Evolutionary conservation across 30 jellyfish, hydroid and myxozoan genomes (phyloP).

Genomic region (Hydra vulgaris): DNA sequence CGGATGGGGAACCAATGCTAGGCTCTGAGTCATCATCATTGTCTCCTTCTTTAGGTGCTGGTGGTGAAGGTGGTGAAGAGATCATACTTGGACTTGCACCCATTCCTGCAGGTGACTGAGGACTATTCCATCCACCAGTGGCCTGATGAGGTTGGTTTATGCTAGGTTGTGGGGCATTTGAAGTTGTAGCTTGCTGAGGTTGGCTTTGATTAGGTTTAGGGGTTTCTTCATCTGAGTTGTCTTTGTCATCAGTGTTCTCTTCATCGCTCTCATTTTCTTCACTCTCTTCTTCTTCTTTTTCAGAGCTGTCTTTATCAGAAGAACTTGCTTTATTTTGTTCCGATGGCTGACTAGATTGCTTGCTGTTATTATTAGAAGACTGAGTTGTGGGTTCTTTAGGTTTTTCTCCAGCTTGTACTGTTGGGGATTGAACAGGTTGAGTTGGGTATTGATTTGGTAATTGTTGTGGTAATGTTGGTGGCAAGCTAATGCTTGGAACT

Average conservation of each 20-base stretch:
- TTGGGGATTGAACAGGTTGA: background rate
- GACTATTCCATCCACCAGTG: background rate
- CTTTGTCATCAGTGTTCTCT: background rate
- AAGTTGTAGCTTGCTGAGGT: background rate
- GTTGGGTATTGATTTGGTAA: background rate
- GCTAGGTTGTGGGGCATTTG: background rate
- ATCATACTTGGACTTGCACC: background rate
- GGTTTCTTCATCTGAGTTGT: background rate
- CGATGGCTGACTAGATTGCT: background rate
- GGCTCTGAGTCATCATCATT: constrained; percentile 17
- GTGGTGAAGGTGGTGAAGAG: constrained; percentile 31
- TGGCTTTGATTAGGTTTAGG: background rate
- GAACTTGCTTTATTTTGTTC: background rate
- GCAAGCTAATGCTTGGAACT: background rate
- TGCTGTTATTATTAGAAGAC: background rate
- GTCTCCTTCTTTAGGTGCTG: constrained; percentile 58
- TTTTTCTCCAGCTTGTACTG: background rate
- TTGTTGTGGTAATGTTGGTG: background rate
- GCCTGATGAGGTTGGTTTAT: background rate
- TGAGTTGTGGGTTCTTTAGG: background rate
- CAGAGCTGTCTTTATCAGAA: too few relatives aligned
- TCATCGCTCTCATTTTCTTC: background rate
- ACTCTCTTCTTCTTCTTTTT: background rate
- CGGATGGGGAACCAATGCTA: background rate
- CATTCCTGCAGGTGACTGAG: background rate